Percentiles rank a stretch among this genome's conserved stretches.
Evolutionary conservation across 2,113 vertebrate genomes (phyloP).

Genomic region (Bubo bubo): DNA sequence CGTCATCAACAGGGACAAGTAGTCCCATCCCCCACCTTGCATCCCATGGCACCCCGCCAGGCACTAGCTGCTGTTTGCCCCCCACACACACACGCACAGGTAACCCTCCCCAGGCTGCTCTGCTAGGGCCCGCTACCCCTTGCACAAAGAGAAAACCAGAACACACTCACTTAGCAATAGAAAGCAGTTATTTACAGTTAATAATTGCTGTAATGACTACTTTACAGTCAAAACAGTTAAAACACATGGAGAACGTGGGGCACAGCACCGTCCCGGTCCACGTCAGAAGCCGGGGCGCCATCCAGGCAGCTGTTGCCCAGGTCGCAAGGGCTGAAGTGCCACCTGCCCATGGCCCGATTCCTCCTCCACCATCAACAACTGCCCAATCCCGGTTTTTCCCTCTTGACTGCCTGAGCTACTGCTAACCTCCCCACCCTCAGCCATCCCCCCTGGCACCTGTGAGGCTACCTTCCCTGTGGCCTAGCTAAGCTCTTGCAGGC

Average conservation of each 20-base stretch:
- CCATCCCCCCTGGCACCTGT: rapidly evolving
- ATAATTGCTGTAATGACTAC: background rate
- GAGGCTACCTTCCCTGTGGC: rapidly evolving
- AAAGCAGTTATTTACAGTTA: background rate
- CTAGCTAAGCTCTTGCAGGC: background rate
- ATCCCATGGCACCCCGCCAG: rapidly evolving
- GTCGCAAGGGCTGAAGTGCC: background rate
- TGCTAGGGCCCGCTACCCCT: rapidly evolving
- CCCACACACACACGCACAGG: rapidly evolving
- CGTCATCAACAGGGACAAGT: rapidly evolving
- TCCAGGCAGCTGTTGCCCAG: rapidly evolving
- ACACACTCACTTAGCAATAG: background rate
- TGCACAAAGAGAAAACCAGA: background rate
- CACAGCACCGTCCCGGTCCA: rapidly evolving
- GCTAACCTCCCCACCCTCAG: rapidly evolving
- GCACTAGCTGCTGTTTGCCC: rapidly evolving
- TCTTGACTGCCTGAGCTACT: background rate
- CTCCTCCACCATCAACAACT: too few species aligned
- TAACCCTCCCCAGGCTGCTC: background rate
- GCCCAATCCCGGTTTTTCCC: rapidly evolving
- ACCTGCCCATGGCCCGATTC: rapidly evolving
- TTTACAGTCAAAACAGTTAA: too few species aligned
- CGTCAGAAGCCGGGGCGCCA: rapidly evolving
- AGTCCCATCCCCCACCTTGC: background rate
- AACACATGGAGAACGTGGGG: rapidly evolving